Evolutionary conservation across 2,113 vertebrate genomes (phyloP).

Genomic region (Nettapus auritus): DNA sequence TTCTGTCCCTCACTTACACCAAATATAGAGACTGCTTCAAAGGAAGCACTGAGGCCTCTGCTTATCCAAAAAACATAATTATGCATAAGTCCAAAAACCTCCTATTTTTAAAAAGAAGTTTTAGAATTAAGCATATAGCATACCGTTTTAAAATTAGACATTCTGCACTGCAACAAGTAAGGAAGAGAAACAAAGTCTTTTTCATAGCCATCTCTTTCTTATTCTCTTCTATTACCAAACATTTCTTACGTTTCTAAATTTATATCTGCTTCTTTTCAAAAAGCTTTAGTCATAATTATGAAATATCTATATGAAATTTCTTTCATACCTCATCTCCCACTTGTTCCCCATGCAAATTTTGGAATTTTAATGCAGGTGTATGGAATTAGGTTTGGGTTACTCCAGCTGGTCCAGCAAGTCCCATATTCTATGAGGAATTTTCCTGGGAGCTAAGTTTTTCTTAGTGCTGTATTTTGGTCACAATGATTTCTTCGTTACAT

Average conservation of each 20-base stretch:
- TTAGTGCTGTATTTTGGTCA: not conserved
- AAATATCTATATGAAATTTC: fast-evolving
- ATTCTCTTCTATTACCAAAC: not conserved
- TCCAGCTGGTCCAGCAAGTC: not conserved
- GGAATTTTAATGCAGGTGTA: not conserved
- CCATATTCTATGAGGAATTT: not conserved
- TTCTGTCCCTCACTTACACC: not conserved
- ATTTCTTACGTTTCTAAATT: not conserved
- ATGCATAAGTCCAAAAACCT: not conserved
- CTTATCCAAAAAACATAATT: not conserved
- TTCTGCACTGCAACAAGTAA: not conserved
- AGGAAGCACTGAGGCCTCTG: not conserved
- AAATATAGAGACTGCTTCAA: not conserved
- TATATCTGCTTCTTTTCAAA: not conserved
- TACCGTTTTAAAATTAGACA: too few relatives aligned
- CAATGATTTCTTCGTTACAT: not conserved
- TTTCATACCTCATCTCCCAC: not conserved
- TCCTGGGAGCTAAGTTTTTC: not conserved
- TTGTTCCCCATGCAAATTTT: fast-evolving
- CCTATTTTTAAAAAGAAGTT: not conserved
- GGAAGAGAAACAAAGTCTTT: not conserved
- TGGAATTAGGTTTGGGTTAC: not conserved
- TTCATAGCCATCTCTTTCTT: not conserved
- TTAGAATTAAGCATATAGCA: too few relatives aligned
- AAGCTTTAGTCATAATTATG: not conserved